phyloP scores from a whole-genome alignment of 2,888 invertebrate species.

The Thera britannica region DNA sequence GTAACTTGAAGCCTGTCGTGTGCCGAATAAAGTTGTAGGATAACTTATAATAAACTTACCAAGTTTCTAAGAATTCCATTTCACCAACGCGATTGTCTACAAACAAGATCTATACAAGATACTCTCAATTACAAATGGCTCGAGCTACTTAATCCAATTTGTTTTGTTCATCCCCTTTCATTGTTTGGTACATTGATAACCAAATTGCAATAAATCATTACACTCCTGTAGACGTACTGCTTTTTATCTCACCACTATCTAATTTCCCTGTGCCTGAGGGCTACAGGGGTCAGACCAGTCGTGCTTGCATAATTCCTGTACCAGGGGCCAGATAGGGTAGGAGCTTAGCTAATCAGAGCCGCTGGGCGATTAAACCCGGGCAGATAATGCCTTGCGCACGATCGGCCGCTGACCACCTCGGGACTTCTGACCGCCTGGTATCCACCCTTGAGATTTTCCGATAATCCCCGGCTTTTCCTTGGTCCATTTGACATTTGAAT shows the following conservation, averaged over 20 bases:
- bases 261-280: conserved; percentile 34
- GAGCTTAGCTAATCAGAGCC: conserved; percentile 81
- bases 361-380: conserved; percentile 75
- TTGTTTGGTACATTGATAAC: conserved; percentile 45
- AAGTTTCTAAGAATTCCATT: neutral
- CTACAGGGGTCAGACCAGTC: conserved; percentile 59
- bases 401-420: conserved; percentile 79
- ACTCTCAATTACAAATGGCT: conserved; percentile 30
- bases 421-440: conserved; percentile 66
- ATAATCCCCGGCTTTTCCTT: conserved; percentile 59
- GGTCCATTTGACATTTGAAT: conserved; percentile 56
- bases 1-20: neutral
- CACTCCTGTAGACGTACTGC: conserved; percentile 41
- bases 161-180: conserved; percentile 23
- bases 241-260: conserved; percentile 57
- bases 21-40: neutral
- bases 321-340: conserved; percentile 68
- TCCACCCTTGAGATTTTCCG: conserved; percentile 60
- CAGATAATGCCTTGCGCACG: conserved; percentile 81
- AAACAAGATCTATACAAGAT: conserved; percentile 21
- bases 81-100: neutral
- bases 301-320: conserved; percentile 75
- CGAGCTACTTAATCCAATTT: conserved; percentile 30
- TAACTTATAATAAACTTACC: conserved; percentile 2
- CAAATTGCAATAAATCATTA: conserved; percentile 52